These are phyloP conservation scores for Apodemus agrarius DNA, from an alignment of 2,797 vertebrate species.

Conservation along the genomic window DNA sequence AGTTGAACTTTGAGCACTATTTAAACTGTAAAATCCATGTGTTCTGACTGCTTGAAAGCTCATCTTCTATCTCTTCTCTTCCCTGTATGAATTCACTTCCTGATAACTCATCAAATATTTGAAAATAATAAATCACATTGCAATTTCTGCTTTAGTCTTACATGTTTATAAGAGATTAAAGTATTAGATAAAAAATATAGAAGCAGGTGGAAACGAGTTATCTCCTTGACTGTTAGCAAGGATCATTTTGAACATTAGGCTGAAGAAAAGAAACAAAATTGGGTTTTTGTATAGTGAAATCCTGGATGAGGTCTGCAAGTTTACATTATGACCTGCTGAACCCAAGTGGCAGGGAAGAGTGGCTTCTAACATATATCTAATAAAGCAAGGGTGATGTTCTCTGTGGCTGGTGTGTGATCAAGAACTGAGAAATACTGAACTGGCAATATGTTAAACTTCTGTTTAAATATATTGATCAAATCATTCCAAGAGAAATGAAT, in stretches of 20 bases:
- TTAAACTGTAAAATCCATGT: background rate
- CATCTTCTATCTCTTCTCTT: background rate
- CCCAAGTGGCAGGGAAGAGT: background rate
- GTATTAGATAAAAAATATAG: background rate
- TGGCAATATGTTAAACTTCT: background rate
- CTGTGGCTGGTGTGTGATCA: background rate
- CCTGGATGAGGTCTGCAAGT: background rate
- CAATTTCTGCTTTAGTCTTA: background rate
- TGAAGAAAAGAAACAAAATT: background rate
- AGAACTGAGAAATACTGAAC: background rate
- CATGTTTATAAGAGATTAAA: conserved; percentile 26
- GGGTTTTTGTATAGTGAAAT: background rate
- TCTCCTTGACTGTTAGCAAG: background rate
- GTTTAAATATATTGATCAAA: background rate
- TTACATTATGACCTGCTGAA: no score
- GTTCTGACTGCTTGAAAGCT: background rate
- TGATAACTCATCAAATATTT: background rate
- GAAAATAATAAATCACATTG: background rate
- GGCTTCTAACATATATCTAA: background rate
- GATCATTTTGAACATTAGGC: background rate
- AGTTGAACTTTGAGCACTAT: background rate
- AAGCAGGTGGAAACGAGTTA: background rate
- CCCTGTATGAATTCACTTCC: background rate
- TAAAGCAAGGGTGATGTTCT: background rate
- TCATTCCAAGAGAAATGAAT: background rate